These are phyloP conservation scores for Theristicus caerulescens DNA, from an alignment of 2,113 vertebrate species.

Conservation along the genomic window DNA sequence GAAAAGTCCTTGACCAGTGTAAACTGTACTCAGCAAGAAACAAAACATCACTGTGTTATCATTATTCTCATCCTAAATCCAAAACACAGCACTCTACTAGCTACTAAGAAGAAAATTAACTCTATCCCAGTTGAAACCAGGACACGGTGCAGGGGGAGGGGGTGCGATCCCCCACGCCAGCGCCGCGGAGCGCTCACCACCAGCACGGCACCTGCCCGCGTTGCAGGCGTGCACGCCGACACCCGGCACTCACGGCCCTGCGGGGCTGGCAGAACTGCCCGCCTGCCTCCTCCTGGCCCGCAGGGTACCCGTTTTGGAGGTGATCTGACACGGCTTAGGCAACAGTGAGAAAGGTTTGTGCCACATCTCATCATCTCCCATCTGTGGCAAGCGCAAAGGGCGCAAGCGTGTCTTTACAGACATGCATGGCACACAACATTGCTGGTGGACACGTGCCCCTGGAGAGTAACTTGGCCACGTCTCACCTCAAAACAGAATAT, in stretches of 20 bases:
- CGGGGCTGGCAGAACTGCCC: not conserved
- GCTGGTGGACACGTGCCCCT: rapidly evolving
- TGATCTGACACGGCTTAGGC: no score
- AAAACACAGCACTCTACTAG: no score
- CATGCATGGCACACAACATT: rapidly evolving
- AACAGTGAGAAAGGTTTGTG: not conserved
- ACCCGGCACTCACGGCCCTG: not conserved
- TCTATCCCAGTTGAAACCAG: no score
- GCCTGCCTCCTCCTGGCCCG: not conserved
- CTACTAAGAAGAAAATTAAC: no score
- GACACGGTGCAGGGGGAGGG: not conserved
- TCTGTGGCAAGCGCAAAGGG: not conserved
- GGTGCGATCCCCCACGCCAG: not conserved
- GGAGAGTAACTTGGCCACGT: not conserved
- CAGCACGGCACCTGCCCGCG: rapidly evolving
- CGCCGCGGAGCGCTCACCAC: not conserved
- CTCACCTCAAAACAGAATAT: not conserved
- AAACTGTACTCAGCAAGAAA: no score
- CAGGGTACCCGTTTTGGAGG: rapidly evolving
- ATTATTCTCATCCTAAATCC: no score
- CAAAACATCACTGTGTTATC: no score
- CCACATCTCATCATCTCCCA: not conserved
- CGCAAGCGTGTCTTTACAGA: not conserved
- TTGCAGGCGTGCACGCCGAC: not conserved
- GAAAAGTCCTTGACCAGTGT: no score